Conservation (phyloP, 2,113 vertebrate species). For the Nibea albiflora region DNA sequence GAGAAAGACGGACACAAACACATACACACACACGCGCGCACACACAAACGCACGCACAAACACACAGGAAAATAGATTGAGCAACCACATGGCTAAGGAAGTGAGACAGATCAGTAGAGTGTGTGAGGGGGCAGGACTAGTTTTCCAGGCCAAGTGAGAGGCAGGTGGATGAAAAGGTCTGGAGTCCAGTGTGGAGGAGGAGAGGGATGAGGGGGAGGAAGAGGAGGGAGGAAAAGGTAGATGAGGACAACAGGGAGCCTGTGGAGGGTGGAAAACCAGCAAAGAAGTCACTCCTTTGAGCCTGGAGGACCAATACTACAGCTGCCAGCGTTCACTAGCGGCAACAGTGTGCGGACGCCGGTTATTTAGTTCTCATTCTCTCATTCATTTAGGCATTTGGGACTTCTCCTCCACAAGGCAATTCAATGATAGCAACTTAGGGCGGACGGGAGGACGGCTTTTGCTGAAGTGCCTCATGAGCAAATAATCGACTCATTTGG, state of each 20-base stretch:
- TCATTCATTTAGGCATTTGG: constrained; percentile 56
- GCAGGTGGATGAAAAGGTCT: constrained; percentile 66
- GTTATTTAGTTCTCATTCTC: constrained; percentile 37
- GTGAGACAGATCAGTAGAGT: constrained; percentile 71
- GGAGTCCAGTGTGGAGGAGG: constrained; percentile 65
- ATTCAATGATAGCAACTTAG: constrained; percentile 31
- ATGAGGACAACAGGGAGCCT: constrained; percentile 73
- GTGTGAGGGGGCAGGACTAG: constrained; percentile 61
- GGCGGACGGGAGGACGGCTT: constrained; percentile 1
- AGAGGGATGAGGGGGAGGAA: constrained; percentile 60
- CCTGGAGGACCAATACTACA: constrained; percentile 51
- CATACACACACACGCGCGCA: background rate
- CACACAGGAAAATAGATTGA: constrained; percentile 69
- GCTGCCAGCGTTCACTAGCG: constrained; percentile 61
- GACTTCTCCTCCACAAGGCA: constrained; percentile 32
- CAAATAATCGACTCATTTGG: constrained; percentile 46
- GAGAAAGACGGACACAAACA: constrained; percentile 53
- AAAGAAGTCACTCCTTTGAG: constrained; percentile 58
- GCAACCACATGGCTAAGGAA: constrained; percentile 68
- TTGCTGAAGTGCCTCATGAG: constrained; percentile 25
- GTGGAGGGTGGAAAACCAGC: constrained; percentile 74
- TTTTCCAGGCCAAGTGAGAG: constrained; percentile 72
- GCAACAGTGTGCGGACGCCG: constrained; percentile 46
- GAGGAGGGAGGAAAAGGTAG: constrained; percentile 38
- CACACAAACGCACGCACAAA: constrained; percentile 37